phyloP scores from a whole-genome alignment of 2,888 invertebrate species.

The Andrena praecox region DNA sequence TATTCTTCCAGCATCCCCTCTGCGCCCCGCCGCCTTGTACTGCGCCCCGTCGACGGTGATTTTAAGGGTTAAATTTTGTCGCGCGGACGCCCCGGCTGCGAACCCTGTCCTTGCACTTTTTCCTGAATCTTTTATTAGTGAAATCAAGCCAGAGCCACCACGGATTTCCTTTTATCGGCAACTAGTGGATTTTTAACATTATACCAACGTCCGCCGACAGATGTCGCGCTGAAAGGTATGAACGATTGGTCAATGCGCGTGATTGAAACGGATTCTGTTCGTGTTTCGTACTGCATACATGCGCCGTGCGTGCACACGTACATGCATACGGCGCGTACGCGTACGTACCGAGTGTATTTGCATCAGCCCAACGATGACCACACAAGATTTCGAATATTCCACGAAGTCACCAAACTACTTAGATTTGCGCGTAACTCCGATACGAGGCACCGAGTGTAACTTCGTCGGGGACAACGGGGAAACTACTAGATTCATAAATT shows the following conservation, averaged over 20 bases:
- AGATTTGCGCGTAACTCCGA: background rate
- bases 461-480: no score
- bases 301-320: background rate
- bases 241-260: conserved; percentile 52
- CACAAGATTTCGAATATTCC: conserved; percentile 17
- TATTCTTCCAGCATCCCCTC: conserved; percentile 32
- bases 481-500: background rate
- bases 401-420: background rate
- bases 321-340: background rate
- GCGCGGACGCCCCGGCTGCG: background rate
- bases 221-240: conserved; percentile 63
- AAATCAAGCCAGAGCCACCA: conserved; percentile 68
- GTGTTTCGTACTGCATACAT: background rate
- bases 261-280: conserved; percentile 45
- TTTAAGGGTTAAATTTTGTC: conserved; percentile 50
- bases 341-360: conserved; percentile 16
- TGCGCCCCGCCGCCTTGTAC: background rate
- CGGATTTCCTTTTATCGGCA: conserved; percentile 83
- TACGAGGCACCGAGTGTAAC: background rate
- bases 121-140: conserved; percentile 46
- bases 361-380: conserved; percentile 14
- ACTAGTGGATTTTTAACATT: conserved; percentile 73
- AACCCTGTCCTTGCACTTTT: background rate
- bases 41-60: conserved; percentile 10
- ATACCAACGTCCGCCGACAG: conserved; percentile 60